Percentiles rank a stretch among this genome's conserved stretches.
Conservation (phyloP, 1,140 invertebrate species). For the Lepeophtheirus salmonis region DNA sequence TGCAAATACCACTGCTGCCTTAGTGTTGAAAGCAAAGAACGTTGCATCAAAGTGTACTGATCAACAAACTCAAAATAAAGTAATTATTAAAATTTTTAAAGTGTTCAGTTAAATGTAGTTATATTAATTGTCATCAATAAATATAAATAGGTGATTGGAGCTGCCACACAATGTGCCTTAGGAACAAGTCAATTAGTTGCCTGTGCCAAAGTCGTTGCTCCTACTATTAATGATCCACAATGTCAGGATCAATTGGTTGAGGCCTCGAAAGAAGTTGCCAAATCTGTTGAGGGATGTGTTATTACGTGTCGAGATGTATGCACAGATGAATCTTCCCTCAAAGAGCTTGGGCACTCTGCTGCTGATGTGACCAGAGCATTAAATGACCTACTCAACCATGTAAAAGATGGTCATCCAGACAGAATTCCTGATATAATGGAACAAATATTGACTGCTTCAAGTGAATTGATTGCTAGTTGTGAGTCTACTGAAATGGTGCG, state of each 20-base stretch:
- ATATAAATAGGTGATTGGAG: conserved; percentile 64
- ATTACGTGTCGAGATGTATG: conserved; percentile 55
- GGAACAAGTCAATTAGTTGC: conserved; percentile 93
- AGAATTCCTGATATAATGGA: conserved; percentile 36
- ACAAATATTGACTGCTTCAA: conserved; percentile 73
- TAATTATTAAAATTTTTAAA: conserved; percentile 2
- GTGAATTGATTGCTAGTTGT: conserved; percentile 59
- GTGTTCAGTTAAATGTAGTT: too few relatives aligned
- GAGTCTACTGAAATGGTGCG: conserved; percentile 84
- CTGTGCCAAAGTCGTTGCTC: conserved; percentile 64
- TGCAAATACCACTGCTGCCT: conserved; percentile 81
- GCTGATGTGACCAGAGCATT: conserved; percentile 69
- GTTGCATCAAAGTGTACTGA: conserved; percentile 64
- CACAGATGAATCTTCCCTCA: conserved; percentile 42
- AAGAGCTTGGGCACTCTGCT: conserved; percentile 62
- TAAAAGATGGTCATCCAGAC: conserved; percentile 39
- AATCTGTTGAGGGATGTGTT: conserved; percentile 75
- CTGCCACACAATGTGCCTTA: conserved; percentile 86
- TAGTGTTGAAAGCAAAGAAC: conserved; percentile 84
- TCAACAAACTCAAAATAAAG: conserved; percentile 45
- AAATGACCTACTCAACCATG: conserved; percentile 73
- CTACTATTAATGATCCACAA: conserved; percentile 60
- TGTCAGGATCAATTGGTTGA: conserved; percentile 85
- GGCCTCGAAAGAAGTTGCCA: conserved; percentile 76
- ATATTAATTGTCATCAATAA: too few relatives aligned